These are phyloP conservation scores for Spheniscus mendiculus DNA, from an alignment of 2,113 vertebrate species.

Conservation along the genomic window DNA sequence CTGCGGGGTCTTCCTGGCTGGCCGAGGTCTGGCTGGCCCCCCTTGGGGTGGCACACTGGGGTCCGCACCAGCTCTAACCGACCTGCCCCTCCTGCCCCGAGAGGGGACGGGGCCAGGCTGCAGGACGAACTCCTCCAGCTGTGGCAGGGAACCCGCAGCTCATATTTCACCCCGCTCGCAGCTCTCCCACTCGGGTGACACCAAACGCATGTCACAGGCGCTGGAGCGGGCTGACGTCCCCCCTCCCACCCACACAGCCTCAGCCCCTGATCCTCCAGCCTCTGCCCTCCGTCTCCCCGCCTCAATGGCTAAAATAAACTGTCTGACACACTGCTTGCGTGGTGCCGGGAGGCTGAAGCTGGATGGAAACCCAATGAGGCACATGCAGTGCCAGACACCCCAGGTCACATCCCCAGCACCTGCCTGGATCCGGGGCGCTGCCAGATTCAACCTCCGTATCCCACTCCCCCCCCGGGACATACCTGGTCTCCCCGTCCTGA, in stretches of 20 bases:
- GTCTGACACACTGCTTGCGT: neutral
- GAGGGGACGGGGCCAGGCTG: neutral
- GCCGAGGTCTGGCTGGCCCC: accelerated
- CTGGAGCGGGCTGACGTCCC: neutral
- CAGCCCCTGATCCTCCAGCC: neutral
- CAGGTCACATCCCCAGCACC: accelerated
- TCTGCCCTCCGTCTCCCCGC: neutral
- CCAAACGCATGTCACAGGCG: slow-evolving; percentile 43
- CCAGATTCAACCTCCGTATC: neutral
- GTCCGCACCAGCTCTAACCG: neutral
- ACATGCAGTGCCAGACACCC: accelerated
- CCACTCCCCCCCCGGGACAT: accelerated
- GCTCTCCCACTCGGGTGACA: slow-evolving; percentile 50
- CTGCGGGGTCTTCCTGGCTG: accelerated
- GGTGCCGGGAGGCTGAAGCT: neutral
- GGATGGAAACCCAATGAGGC: neutral
- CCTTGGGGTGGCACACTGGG: accelerated
- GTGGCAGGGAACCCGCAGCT: neutral
- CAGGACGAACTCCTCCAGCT: slow-evolving; percentile 29
- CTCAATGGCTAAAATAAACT: neutral
- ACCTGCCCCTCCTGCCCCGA: neutral
- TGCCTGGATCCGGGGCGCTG: neutral
- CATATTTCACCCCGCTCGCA: slow-evolving; percentile 16
- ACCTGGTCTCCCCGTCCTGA: accelerated
- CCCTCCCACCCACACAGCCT: neutral